A percentile compares a stretch with the other conserved stretches of the same genome.
phyloP scores from a whole-genome alignment of 2,113 vertebrate genomes.

The Pygoscelis antarcticus region DNA sequence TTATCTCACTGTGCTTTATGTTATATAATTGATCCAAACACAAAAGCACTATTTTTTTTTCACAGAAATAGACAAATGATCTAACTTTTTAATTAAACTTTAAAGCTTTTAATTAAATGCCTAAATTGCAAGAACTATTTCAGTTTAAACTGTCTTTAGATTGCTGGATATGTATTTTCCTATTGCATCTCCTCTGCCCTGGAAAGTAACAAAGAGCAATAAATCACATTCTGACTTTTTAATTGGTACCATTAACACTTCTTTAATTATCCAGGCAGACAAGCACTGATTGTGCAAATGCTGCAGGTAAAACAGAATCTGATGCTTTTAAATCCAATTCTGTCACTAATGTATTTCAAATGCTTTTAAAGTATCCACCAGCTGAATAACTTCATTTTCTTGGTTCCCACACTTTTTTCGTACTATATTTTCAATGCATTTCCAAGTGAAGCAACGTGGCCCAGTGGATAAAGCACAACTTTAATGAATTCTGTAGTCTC shows the following conservation, averaged over 20 bases:
- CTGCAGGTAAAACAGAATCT: conserved; percentile 57
- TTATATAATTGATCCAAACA: conserved; percentile 63
- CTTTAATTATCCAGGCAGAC: conserved; percentile 63
- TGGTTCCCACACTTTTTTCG: not conserved
- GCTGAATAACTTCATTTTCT: not conserved
- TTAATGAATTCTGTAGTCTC: not conserved
- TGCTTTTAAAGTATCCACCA: not conserved
- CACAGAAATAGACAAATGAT: conserved; percentile 73
- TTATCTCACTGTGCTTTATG: conserved; percentile 64
- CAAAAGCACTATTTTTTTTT: conserved; percentile 16
- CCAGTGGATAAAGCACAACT: not conserved
- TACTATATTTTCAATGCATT: not conserved
- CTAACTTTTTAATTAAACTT: conserved; percentile 83
- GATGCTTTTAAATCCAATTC: not conserved
- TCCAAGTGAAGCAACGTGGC: not conserved
- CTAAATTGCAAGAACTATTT: conserved; percentile 74
- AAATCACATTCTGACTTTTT: conserved; percentile 60
- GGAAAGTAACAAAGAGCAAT: conserved; percentile 61
- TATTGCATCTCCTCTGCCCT: conserved; percentile 52
- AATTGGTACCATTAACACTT: conserved; percentile 66
- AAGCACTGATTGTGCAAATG: conserved; percentile 2
- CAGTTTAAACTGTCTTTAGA: conserved; percentile 69
- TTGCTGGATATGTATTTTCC: conserved; percentile 67
- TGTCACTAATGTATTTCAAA: not conserved
- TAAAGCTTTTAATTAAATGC: conserved; percentile 78